Evolutionary conservation across 2,797 vertebrate species (phyloP), one percentile per base, ranked within the genome.

Genomic region (Cossypha polioptera): DNA sequence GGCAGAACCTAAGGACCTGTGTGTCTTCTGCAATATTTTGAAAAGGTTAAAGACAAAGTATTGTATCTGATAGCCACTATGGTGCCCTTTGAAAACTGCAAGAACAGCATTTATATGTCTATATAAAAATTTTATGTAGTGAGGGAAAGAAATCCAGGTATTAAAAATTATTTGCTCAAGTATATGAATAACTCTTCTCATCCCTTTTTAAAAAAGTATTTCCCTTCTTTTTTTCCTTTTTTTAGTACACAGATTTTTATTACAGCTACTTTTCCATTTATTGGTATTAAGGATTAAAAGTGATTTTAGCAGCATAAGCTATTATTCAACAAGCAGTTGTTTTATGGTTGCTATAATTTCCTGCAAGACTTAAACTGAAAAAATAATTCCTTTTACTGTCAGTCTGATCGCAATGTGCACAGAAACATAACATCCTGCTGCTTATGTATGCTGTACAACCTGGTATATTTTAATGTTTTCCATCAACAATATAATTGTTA

Each of bases 361-460:
- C 94, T 93, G 86, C 40, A 82, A 95, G 55, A 74, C 55, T 87
- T 79, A 69, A 16, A 85, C 36, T 88, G 73, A 67, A 63, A 95
- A 93, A 95, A 40, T 29, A 86, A 86, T 73, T 91, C 45, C n/a
- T 89, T 95, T 95, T 89, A 59, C 48, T 92, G 40, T 83, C 81
- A 93, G 33, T 94, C 79, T 66, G 83, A 75, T 4, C 75, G 77
- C 83, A 81, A 68, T 69, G 67, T 96, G 91, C 92, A 96, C 45
- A 71, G 82, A 83, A 90, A 83, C 24, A 33, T 74, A 83, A 92
- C 50, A 71, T 90, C 48, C 38, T 87, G 45, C 74, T 82, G 75
- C 35, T 10, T 83, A 53, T 26, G 22, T 79, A 22, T 85, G 65
- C 45, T 24, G 8, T 71, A 59, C 40, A 85, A 78, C 63, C 53